These are phyloP conservation scores for Lycia hirtaria DNA, from an alignment of 2,888 invertebrate species.

Conservation along the genomic window DNA sequence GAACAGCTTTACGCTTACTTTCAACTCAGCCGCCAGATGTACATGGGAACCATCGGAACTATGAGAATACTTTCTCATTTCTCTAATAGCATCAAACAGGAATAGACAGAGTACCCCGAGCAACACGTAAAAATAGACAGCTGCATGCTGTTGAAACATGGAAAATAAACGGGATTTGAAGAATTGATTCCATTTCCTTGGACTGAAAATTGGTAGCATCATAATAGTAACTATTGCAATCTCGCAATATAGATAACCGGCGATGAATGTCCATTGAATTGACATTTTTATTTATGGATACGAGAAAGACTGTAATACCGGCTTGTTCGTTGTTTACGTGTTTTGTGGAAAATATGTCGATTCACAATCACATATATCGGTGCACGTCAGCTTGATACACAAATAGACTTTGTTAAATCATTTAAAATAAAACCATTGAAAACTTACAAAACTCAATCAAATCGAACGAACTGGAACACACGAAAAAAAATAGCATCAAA, in stretches of 20 bases:
- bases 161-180: slow-evolving; percentile 90
- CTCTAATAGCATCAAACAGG: slow-evolving; percentile 89
- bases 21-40: slow-evolving; percentile 87
- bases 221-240: slow-evolving; percentile 87
- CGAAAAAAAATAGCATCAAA: too few species aligned
- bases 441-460: too few species aligned
- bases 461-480: too few species aligned
- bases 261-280: slow-evolving; percentile 92
- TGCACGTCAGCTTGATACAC: too few species aligned
- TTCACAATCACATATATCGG: background rate
- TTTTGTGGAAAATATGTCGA: background rate
- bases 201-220: slow-evolving; percentile 89
- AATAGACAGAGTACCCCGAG: slow-evolving; percentile 86
- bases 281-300: slow-evolving; percentile 84
- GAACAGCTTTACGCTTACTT: slow-evolving; percentile 89
- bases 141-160: slow-evolving; percentile 86
- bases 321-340: background rate
- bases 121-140: slow-evolving; percentile 88
- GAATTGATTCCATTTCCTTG: slow-evolving; percentile 90
- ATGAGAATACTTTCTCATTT: slow-evolving; percentile 89
- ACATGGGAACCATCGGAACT: slow-evolving; percentile 60
- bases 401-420: too few species aligned
- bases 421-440: background rate
- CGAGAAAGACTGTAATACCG: slow-evolving; percentile 9
- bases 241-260: slow-evolving; percentile 90